A percentile compares a stretch with the other conserved stretches of the same genome.
Evolutionary conservation across 2,113 vertebrate genomes (phyloP).

Genomic region (Ondatra zibethicus): DNA sequence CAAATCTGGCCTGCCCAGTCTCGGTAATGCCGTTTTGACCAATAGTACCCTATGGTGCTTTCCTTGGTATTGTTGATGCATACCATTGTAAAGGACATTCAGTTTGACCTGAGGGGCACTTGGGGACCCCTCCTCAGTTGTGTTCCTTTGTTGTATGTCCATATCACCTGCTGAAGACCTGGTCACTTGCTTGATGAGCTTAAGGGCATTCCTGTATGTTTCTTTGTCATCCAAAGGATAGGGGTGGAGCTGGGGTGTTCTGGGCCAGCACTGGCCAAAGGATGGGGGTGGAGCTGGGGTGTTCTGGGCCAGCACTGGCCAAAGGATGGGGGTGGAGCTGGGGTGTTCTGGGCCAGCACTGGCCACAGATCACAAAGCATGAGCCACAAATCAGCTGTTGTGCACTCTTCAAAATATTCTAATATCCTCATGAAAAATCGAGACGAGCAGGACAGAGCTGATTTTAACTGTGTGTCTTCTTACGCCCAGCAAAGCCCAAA

Average conservation of each 20-base stretch:
- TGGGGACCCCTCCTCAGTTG: not conserved
- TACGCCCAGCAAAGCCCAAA: not conserved
- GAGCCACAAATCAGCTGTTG: not conserved
- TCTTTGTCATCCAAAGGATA: not conserved
- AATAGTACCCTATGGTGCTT: not conserved
- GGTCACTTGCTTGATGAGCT: not conserved
- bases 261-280: not conserved
- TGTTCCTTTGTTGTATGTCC: not conserved
- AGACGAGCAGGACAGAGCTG: not conserved
- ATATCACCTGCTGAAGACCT: not conserved
- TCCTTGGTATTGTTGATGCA: slow-evolving; percentile 1
- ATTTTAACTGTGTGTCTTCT: slow-evolving; percentile 21
- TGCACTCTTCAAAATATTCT: not conserved
- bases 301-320: not conserved
- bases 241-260: not conserved
- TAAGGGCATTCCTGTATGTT: not conserved
- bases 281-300: not conserved
- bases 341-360: not conserved
- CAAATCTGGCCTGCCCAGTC: not conserved
- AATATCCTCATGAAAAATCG: not conserved
- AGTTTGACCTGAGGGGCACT: not conserved
- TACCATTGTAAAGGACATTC: not conserved
- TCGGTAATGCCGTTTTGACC: not conserved
- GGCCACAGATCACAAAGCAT: not conserved
- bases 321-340: not conserved